phyloP scores from a whole-genome alignment of 2,888 invertebrate genomes.

The Phalera bucephala region DNA sequence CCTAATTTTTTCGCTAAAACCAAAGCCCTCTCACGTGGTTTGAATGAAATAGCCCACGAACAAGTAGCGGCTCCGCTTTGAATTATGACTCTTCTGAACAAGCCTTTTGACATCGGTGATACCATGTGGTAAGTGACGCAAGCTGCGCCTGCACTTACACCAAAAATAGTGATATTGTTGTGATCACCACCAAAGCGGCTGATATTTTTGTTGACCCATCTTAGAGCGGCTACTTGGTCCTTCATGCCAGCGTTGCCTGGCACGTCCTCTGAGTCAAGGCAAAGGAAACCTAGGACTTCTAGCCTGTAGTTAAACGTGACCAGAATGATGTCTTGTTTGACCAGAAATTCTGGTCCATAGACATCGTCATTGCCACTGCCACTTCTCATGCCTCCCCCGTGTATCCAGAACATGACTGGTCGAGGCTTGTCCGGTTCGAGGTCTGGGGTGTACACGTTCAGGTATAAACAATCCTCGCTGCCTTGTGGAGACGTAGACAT shows the following conservation, averaged over 20 bases:
- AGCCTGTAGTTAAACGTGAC: slow-evolving; percentile 32
- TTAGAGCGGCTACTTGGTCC: slow-evolving; percentile 36
- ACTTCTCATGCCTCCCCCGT: slow-evolving; percentile 27
- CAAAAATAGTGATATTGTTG: slow-evolving; percentile 36
- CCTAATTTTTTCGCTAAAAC: slow-evolving; percentile 34
- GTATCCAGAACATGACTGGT: slow-evolving; percentile 34
- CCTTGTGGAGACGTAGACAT: neutral
- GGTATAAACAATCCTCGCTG: slow-evolving; percentile 34
- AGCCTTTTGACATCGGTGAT: slow-evolving; percentile 56
- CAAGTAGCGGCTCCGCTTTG: slow-evolving; percentile 85
- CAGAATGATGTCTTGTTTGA: slow-evolving; percentile 30
- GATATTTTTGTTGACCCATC: slow-evolving; percentile 39
- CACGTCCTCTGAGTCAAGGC: slow-evolving; percentile 33
- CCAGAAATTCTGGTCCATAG: slow-evolving; percentile 34
- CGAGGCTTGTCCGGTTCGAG: slow-evolving; percentile 16
- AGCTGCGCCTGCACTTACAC: slow-evolving; percentile 49
- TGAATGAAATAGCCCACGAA: slow-evolving; percentile 69
- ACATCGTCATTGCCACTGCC: slow-evolving; percentile 32
- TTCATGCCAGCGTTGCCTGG: slow-evolving; percentile 44
- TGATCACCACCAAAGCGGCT: slow-evolving; percentile 33
- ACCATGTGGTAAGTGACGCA: slow-evolving; percentile 45
- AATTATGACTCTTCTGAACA: slow-evolving; percentile 74
- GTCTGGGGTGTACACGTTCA: slow-evolving; percentile 37
- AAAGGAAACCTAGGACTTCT: slow-evolving; percentile 34
- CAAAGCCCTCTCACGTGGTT: slow-evolving; percentile 69